Evolutionary conservation across 2,797 vertebrate species (phyloP).

Genomic region (Gallinago solitaria): DNA sequence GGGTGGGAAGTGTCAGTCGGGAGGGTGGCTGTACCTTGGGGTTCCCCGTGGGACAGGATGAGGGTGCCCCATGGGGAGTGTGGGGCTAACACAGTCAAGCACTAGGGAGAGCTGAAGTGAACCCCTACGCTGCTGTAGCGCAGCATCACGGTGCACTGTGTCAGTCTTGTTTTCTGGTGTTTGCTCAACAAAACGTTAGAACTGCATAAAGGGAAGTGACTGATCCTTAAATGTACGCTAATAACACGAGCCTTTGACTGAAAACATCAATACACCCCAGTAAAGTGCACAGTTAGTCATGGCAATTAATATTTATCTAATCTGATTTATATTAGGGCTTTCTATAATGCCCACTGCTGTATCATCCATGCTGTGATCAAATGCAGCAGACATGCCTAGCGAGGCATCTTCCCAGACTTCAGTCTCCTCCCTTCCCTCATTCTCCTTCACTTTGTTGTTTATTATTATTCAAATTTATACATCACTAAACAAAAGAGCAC

Average conservation of each 20-base stretch:
- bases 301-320: slow-evolving; percentile 56
- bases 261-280: background rate
- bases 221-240: slow-evolving; percentile 19
- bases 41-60: background rate
- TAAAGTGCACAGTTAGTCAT: slow-evolving; percentile 34
- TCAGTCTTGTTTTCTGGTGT: background rate
- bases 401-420: background rate
- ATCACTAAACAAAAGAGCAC: slow-evolving; percentile 71
- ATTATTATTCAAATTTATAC: slow-evolving; percentile 75
- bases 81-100: background rate
- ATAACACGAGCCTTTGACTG: slow-evolving; percentile 21
- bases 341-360: slow-evolving; percentile 28
- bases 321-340: slow-evolving; percentile 15
- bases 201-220: background rate
- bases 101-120: background rate
- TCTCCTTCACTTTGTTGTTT: slow-evolving; percentile 62
- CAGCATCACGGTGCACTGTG: accelerated
- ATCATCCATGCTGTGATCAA: slow-evolving; percentile 15
- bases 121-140: accelerated
- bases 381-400: background rate
- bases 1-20: background rate
- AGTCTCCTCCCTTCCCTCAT: background rate
- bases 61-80: background rate
- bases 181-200: background rate
- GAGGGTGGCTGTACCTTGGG: background rate